Evolutionary conservation across 2,888 invertebrate genomes (phyloP).

Genomic region (Lepetodrilus schrolli): DNA sequence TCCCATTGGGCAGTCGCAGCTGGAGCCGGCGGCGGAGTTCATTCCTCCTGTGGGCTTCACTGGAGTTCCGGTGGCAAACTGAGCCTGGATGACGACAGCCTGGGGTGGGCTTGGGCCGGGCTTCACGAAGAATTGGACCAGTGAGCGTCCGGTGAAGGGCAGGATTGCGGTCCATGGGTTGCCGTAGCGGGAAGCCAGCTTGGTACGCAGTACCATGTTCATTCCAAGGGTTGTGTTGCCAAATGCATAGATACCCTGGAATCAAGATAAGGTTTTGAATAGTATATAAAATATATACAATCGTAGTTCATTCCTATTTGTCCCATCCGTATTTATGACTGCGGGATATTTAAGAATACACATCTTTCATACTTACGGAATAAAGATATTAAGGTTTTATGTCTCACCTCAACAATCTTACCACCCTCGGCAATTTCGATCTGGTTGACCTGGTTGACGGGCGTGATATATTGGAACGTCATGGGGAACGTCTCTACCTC

Average conservation of each 20-base stretch:
- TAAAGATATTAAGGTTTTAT: too few relatives aligned
- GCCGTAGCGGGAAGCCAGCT: neutral
- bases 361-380: too few relatives aligned
- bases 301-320: too few relatives aligned
- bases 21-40: neutral
- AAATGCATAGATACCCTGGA: neutral
- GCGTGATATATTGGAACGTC: conserved; percentile 5
- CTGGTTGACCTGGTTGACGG: neutral
- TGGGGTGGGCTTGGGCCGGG: neutral
- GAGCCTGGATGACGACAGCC: neutral
- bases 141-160: neutral
- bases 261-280: too few relatives aligned
- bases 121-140: neutral
- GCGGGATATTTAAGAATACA: too few relatives aligned
- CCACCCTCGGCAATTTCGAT: neutral
- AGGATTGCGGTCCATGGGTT: neutral
- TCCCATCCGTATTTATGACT: too few relatives aligned
- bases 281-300: too few relatives aligned
- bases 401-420: neutral
- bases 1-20: conserved; percentile 10
- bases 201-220: neutral
- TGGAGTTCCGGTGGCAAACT: neutral
- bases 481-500: neutral
- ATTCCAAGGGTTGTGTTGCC: neutral
- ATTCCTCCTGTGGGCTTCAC: neutral